These are phyloP conservation scores for Gambusia yucatana DNA, from an alignment of 2,797 vertebrate species.

Conservation along the genomic window DNA sequence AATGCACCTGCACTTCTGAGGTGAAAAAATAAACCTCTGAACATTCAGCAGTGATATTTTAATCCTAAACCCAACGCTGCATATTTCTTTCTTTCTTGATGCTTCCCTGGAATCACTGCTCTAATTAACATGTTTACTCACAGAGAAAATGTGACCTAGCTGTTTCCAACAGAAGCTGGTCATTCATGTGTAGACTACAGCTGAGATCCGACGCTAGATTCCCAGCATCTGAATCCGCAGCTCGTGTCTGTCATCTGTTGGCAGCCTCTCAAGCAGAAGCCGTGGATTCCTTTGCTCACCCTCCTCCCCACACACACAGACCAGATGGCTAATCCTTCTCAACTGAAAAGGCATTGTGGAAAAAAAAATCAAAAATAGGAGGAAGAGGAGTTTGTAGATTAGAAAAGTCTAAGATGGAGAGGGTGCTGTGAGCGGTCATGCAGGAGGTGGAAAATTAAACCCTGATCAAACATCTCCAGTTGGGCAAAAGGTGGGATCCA, in stretches of 20 bases:
- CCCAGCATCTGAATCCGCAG: conserved; percentile 32
- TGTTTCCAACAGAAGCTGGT: conserved; percentile 31
- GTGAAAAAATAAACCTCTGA: not conserved
- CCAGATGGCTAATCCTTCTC: conserved; percentile 68
- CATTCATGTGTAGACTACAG: conserved; percentile 54
- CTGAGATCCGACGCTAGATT: conserved; percentile 54
- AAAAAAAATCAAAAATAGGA: conserved; percentile 40
- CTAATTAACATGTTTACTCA: conserved; percentile 45
- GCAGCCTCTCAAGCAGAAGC: conserved; percentile 52
- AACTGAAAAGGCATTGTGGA: conserved; percentile 38
- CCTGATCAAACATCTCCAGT: not conserved
- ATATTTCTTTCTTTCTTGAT: not conserved
- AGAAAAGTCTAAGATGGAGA: conserved; percentile 33
- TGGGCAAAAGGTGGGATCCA: not conserved
- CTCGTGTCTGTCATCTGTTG: conserved; percentile 46
- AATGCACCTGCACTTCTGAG: not conserved
- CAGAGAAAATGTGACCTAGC: conserved; percentile 25
- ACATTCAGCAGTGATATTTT: not conserved
- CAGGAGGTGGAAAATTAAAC: not conserved
- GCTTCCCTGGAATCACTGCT: conserved; percentile 18
- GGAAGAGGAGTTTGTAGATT: conserved; percentile 35
- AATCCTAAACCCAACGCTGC: not conserved
- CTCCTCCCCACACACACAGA: not conserved
- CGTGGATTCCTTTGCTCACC: conserved; percentile 18
- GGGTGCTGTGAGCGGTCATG: not conserved